A percentile compares a stretch with the other conserved stretches of the same genome.
Conservation (phyloP, 2,888 invertebrate species). For the Pasiphila rectangulata region DNA sequence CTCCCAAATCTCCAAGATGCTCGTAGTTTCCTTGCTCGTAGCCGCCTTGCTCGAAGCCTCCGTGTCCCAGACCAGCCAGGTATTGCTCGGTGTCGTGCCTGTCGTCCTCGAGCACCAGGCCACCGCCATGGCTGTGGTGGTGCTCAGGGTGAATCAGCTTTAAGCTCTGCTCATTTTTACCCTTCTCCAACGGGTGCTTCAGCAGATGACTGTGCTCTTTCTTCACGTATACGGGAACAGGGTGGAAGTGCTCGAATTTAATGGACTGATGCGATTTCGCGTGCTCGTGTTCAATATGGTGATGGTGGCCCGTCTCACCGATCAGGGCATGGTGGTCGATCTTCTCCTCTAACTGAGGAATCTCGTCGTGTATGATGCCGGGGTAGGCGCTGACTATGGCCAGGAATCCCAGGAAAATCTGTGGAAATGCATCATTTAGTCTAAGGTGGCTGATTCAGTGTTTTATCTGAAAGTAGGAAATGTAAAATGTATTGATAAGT, state of each 20-base stretch:
- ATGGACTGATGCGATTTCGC: constrained; percentile 86
- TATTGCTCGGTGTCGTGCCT: constrained; percentile 67
- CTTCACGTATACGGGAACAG: constrained; percentile 85
- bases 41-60: constrained; percentile 48
- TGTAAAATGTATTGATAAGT: constrained; percentile 22
- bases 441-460: neutral
- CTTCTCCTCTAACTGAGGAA: constrained; percentile 62
- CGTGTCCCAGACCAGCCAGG: constrained; percentile 49
- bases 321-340: constrained; percentile 63
- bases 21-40: constrained; percentile 49
- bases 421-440: constrained; percentile 31
- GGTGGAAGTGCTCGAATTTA: constrained; percentile 85
- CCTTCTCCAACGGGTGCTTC: constrained; percentile 83
- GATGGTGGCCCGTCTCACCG: constrained; percentile 79
- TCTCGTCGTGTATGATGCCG: constrained; percentile 69
- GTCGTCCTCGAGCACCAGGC: constrained; percentile 82
- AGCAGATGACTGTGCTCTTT: constrained; percentile 84
- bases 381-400: constrained; percentile 71
- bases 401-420: constrained; percentile 76
- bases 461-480: neutral
- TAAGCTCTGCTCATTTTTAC: constrained; percentile 81
- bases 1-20: constrained; percentile 43
- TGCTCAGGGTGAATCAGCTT: constrained; percentile 83
- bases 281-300: constrained; percentile 83
- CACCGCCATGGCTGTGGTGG: constrained; percentile 80